Percentiles rank a stretch among this genome's conserved stretches.
phyloP scores from a whole-genome alignment of 2,888 invertebrate species.

The Cataglyphis rosenhaueri region DNA sequence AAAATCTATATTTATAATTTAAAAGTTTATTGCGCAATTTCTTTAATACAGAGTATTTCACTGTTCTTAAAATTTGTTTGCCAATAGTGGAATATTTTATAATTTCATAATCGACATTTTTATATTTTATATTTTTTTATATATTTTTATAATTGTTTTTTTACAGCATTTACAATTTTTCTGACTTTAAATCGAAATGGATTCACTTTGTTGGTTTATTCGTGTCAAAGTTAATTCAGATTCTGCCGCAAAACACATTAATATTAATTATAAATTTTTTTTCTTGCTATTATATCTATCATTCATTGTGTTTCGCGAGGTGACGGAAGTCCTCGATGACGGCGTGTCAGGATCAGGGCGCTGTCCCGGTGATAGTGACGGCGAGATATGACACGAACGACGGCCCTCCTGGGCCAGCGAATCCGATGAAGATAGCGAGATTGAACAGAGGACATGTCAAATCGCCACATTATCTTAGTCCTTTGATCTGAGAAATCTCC shows the following conservation, averaged over 20 bases:
- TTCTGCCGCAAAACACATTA: neutral
- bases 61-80: neutral
- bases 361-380: constrained; percentile 77
- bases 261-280: neutral
- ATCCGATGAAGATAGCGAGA: constrained; percentile 82
- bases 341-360: constrained; percentile 76
- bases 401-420: constrained; percentile 83
- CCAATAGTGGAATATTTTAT: neutral
- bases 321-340: constrained; percentile 81
- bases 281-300: neutral
- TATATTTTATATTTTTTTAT: neutral
- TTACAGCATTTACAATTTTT: neutral
- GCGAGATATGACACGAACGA: constrained; percentile 82
- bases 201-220: neutral
- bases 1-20: neutral
- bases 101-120: neutral
- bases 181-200: neutral
- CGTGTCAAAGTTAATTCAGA: neutral
- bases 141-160: too few relatives aligned
- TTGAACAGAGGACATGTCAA: constrained; percentile 81
- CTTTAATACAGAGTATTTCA: neutral
- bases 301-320: constrained; percentile 65
- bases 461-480: constrained; percentile 81
- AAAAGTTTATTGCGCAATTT: neutral
- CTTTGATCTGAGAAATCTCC: constrained; percentile 42